Evolutionary conservation across 2,797 vertebrate genomes (phyloP).

Genomic region (Acanthurus tractus): DNA sequence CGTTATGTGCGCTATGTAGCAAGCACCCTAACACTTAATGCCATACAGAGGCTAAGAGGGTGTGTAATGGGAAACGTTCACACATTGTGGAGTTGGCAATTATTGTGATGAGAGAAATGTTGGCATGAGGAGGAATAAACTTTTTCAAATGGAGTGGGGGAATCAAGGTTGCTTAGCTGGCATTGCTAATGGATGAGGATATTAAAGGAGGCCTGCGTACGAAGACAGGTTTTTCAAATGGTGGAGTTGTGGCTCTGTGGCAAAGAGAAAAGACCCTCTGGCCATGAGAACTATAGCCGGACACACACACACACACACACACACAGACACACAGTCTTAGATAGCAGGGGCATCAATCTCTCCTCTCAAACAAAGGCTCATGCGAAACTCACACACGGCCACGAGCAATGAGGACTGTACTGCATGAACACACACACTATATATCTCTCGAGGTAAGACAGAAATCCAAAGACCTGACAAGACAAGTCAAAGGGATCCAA

Average conservation of each 20-base stretch:
- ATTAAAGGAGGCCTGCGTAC: slow-evolving; percentile 55
- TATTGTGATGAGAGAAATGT: slow-evolving; percentile 18
- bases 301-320: too few species aligned
- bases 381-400: slow-evolving; percentile 37
- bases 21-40: too few species aligned
- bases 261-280: slow-evolving; percentile 56
- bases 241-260: slow-evolving; percentile 61
- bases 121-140: slow-evolving; percentile 29
- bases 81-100: slow-evolving; percentile 31
- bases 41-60: slow-evolving; percentile 11
- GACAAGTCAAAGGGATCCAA: slow-evolving; percentile 77
- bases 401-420: slow-evolving; percentile 54
- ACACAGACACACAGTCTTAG: too few species aligned
- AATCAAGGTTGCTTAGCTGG: slow-evolving; percentile 41
- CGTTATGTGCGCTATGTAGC: too few species aligned
- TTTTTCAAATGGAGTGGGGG: slow-evolving; percentile 18
- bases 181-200: slow-evolving; percentile 30
- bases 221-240: slow-evolving; percentile 53
- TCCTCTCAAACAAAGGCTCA: slow-evolving; percentile 34
- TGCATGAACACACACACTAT: slow-evolving; percentile 58
- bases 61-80: slow-evolving; percentile 36
- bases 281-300: too few species aligned
- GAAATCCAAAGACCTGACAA: slow-evolving; percentile 79
- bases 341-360: slow-evolving; percentile 48
- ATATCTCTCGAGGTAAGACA: slow-evolving; percentile 70